Evolutionary conservation across 2,888 invertebrate genomes (phyloP).

Genomic region (Trissoscelio sp.): DNA sequence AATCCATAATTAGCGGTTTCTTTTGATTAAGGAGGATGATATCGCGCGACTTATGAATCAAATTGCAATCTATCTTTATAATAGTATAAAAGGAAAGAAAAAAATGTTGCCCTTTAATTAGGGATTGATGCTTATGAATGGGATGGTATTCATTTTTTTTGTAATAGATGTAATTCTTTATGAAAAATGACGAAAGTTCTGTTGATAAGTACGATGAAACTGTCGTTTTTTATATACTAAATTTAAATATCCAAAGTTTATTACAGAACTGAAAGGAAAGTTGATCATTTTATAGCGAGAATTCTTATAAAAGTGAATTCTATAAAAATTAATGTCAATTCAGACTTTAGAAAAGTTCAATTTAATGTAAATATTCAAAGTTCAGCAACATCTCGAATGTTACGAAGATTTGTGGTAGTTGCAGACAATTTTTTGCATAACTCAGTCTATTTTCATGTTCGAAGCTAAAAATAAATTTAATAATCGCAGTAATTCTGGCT

Average conservation of each 20-base stretch:
- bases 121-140: constrained; percentile 5
- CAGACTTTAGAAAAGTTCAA: background rate
- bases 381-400: background rate
- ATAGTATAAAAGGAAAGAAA: background rate
- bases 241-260: constrained; percentile 8
- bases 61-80: constrained; percentile 40
- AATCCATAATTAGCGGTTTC: constrained; percentile 42
- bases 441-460: too few species aligned
- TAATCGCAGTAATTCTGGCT: too few species aligned
- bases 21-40: constrained; percentile 28
- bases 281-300: background rate
- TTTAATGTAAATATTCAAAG: background rate
- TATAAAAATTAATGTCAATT: constrained; percentile 1
- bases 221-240: background rate
- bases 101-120: constrained; percentile 34
- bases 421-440: too few species aligned
- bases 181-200: constrained; percentile 3
- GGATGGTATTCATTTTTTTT: background rate
- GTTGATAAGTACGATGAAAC: background rate
- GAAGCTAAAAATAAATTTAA: too few species aligned
- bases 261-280: background rate
- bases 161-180: constrained; percentile 13
- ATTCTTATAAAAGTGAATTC: background rate
- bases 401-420: background rate
- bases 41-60: constrained; percentile 22